Conservation (phyloP, 2,113 vertebrate genomes). For the Spizaetus ornatus region DNA sequence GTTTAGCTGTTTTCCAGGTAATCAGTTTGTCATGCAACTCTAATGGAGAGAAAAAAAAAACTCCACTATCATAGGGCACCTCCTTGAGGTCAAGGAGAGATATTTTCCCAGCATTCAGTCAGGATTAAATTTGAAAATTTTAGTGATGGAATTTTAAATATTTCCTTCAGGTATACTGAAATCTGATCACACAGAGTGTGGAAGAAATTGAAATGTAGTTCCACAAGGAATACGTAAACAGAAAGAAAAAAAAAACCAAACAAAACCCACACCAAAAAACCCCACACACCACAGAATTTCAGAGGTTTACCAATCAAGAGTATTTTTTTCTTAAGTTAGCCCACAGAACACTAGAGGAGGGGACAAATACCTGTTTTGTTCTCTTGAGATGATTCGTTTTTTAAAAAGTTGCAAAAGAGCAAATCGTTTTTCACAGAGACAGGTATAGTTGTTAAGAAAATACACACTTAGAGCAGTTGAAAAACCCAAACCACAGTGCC, state of each 20-base stretch:
- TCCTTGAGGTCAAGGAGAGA: neutral
- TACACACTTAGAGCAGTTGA: rapidly evolving
- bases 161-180: neutral
- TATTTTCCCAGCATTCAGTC: neutral
- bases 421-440: neutral
- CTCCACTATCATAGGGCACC: neutral
- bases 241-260: neutral
- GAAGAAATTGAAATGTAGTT: neutral
- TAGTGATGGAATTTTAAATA: neutral
- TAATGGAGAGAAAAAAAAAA: neutral
- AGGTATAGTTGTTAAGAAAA: neutral
- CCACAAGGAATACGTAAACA: neutral
- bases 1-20: neutral
- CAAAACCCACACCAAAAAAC: neutral
- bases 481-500: neutral
- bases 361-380: neutral
- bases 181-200: neutral
- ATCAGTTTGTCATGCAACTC: neutral
- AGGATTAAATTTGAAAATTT: neutral
- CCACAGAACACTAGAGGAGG: neutral
- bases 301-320: neutral
- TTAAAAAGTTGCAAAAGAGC: neutral
- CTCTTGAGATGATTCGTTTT: neutral
- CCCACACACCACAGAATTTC: neutral
- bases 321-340: neutral